Base-by-base conservation (phyloP, 2,888 invertebrate species). In the Oasisia sp. region DNA sequence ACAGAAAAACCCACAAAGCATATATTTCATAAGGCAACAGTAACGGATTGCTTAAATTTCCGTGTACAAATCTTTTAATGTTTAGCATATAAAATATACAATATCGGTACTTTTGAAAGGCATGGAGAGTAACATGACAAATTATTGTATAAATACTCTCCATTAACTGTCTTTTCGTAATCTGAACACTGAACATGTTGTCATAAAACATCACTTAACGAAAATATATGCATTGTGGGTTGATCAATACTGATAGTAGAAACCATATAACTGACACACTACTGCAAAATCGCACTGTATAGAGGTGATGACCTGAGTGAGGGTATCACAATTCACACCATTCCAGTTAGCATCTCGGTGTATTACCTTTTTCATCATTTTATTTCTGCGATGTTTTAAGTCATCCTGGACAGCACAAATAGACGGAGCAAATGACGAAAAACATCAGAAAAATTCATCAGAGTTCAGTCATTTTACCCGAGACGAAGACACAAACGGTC, bases 291-390 rank as follows among this genome's bases (percentile, higher is more conserved):
- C 7, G 74, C 74, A 74, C 74, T 74, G 19, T 27, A 5, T 5
- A 74, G 74, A 27, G 74, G 74, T n/a, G 27, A n/a, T 74, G 74
- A 7, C 27, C 74, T 74, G 27, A 7, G 27, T 5, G 27, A 27
- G 74, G 74, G 38, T 38, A 38, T 38, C 38, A 38, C 38, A 38
- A 19, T 12, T 74, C 74, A 74, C 74, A 74, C 74, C 27, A 74
- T n/a, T 74, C 74, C 74, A 74, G 74, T 74, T n/a, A 74, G 7
- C 7, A 74, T 74, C 74, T 74, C 74, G 27, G 74, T 27, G 27
- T 74, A 74, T 74, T 74, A 74, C 74, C 74, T 74, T 74, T 27
- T 74, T 74, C 74, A 74, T 74, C 74, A 74, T 74, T 74, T 74
- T 74, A 74, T 74, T 74, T 74, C 74, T 74, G 74, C 74, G 74